Evolutionary conservation across 2,113 vertebrate genomes (phyloP).

Genomic region (Hippotragus niger): DNA sequence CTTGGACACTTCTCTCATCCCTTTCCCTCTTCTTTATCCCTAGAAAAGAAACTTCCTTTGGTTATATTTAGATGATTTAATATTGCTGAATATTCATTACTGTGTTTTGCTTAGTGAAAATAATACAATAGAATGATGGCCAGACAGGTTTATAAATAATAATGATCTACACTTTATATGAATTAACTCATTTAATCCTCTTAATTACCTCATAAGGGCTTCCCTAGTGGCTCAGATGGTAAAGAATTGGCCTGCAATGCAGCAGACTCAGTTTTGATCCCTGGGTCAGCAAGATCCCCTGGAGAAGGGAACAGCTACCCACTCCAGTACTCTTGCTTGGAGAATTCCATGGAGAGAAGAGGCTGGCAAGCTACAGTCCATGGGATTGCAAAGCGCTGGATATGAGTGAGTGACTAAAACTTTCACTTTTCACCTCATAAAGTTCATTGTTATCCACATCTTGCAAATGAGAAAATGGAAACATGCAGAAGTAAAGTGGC

Average conservation of each 20-base stretch:
- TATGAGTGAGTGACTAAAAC: background rate
- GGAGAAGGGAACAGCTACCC: background rate
- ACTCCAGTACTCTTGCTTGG: background rate
- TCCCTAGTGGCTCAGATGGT: background rate
- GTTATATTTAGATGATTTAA: background rate
- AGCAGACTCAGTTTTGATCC: background rate
- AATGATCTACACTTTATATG: background rate
- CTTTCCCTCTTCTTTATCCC: background rate
- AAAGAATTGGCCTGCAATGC: background rate
- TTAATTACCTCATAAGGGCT: background rate
- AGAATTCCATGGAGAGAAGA: background rate
- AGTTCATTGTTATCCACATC: background rate
- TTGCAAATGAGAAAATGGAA: background rate
- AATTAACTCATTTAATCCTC: background rate
- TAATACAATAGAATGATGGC: background rate
- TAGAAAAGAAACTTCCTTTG: background rate
- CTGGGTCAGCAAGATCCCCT: background rate
- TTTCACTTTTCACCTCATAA: background rate
- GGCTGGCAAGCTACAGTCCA: background rate
- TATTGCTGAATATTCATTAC: background rate
- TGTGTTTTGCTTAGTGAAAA: background rate
- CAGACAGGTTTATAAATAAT: background rate
- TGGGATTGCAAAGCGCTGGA: background rate
- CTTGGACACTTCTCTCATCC: background rate
- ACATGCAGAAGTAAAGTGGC: background rate